Percentiles rank a stretch among this genome's conserved stretches.
Conservation (phyloP, 2,797 vertebrate genomes). For the Mus caroli region DNA sequence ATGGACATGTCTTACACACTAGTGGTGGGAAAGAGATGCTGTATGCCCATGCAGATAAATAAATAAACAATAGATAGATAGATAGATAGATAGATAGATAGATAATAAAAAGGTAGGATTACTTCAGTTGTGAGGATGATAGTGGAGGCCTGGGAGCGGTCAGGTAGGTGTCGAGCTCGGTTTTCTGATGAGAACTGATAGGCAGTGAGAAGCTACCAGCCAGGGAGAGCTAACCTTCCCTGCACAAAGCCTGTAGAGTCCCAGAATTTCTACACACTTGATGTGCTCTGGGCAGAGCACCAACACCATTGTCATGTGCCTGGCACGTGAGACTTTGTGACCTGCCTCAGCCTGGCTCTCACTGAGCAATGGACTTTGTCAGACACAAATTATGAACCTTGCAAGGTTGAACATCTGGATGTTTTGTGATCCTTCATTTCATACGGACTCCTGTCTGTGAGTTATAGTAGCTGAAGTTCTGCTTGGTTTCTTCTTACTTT, state of each 20-base stretch:
- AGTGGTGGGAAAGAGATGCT: background rate
- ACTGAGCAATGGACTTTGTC: background rate
- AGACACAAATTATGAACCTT: background rate
- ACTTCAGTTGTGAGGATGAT: background rate
- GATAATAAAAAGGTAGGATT: background rate
- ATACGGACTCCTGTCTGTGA: background rate
- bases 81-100: background rate
- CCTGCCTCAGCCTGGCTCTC: background rate
- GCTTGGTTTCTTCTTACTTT: background rate
- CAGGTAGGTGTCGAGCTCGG: too few relatives aligned
- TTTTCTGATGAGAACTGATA: background rate
- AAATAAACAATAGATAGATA: background rate
- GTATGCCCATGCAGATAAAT: background rate
- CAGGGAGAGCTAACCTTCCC: background rate
- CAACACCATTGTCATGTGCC: background rate
- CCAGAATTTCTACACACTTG: background rate
- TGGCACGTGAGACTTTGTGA: background rate
- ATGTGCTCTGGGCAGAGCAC: background rate
- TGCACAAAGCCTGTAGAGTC: background rate
- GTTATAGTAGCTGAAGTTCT: background rate
- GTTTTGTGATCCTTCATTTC: background rate
- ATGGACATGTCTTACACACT: background rate
- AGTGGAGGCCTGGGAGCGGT: background rate
- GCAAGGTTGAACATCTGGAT: background rate
- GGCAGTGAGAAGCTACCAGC: background rate